A percentile compares a stretch with the other conserved stretches of the same genome.
phyloP scores from a whole-genome alignment of 2,113 vertebrate species.

The Carassius gibelio region DNA sequence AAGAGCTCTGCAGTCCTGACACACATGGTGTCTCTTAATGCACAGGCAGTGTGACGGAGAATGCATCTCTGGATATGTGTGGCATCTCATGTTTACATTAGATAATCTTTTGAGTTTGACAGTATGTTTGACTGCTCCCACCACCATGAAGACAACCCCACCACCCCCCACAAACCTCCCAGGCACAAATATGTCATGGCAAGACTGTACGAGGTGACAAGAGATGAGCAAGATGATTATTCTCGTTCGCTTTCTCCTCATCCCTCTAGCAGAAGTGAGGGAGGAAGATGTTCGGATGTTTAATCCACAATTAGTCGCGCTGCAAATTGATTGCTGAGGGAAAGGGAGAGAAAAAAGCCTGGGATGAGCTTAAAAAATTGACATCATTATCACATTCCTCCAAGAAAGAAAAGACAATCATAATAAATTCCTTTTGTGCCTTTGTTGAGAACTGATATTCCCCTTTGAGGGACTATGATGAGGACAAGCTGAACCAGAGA shows the following conservation, averaged over 20 bases:
- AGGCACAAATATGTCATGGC: background rate
- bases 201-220: constrained; percentile 3
- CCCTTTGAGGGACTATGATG: background rate
- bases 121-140: background rate
- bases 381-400: constrained; percentile 61
- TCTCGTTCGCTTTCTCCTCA: constrained; percentile 4
- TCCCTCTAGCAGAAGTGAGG: constrained; percentile 50
- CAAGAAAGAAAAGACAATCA: constrained; percentile 36
- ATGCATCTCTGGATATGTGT: background rate
- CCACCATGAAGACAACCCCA: background rate
- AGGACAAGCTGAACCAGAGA: constrained; percentile 33
- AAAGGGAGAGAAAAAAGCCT: constrained; percentile 2
- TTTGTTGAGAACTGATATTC: constrained; percentile 45
- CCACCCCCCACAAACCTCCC: background rate
- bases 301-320: constrained; percentile 67
- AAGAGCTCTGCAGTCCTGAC: constrained; percentile 12
- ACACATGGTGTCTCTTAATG: background rate
- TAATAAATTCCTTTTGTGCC: constrained; percentile 46
- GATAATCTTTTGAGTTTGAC: constrained; percentile 3
- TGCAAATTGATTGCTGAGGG: constrained; percentile 65
- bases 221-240: constrained; percentile 32
- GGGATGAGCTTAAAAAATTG: constrained; percentile 56
- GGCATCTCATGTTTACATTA: constrained; percentile 13
- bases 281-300: constrained; percentile 58
- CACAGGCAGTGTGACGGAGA: background rate